phyloP scores from a whole-genome alignment of 2,888 invertebrate species.

The Habroteleia sp. region DNA sequence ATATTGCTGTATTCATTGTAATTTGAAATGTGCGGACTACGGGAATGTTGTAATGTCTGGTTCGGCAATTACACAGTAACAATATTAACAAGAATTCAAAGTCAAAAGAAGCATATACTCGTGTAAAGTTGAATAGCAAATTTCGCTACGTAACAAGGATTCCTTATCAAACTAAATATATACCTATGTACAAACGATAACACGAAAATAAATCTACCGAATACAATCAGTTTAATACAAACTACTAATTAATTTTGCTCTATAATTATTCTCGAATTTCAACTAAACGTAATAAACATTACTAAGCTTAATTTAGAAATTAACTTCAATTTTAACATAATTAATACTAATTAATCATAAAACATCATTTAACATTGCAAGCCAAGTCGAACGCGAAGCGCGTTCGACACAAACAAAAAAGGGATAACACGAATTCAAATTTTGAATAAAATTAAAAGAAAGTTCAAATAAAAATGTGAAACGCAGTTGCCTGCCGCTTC shows the following conservation, averaged over 20 bases:
- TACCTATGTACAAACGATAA: slow-evolving; percentile 21
- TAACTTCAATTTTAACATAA: too few relatives aligned
- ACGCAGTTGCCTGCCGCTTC: too few relatives aligned
- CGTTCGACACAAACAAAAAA: slow-evolving; percentile 9
- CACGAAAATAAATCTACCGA: slow-evolving; percentile 13
- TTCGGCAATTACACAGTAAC: too few relatives aligned
- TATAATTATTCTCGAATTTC: background rate
- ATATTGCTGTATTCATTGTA: too few relatives aligned
- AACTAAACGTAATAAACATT: slow-evolving; percentile 1
- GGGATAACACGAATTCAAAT: background rate
- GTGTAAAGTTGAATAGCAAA: background rate
- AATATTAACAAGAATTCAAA: too few relatives aligned
- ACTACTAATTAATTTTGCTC: background rate
- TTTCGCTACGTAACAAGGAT: slow-evolving; percentile 4
- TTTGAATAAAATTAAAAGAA: background rate
- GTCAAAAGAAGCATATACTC: too few relatives aligned
- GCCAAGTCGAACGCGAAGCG: background rate
- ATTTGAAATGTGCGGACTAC: too few relatives aligned
- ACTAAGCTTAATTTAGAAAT: too few relatives aligned
- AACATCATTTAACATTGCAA: slow-evolving; percentile 5
- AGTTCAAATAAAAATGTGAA: too few relatives aligned
- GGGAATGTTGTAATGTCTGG: too few relatives aligned
- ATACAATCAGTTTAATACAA: slow-evolving; percentile 4
- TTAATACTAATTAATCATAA: background rate
- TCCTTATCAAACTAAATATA: background rate